Evolutionary conservation across 92 coral and sea anemone genomes (phyloP).

Genomic region (Paragorgia papillata): DNA sequence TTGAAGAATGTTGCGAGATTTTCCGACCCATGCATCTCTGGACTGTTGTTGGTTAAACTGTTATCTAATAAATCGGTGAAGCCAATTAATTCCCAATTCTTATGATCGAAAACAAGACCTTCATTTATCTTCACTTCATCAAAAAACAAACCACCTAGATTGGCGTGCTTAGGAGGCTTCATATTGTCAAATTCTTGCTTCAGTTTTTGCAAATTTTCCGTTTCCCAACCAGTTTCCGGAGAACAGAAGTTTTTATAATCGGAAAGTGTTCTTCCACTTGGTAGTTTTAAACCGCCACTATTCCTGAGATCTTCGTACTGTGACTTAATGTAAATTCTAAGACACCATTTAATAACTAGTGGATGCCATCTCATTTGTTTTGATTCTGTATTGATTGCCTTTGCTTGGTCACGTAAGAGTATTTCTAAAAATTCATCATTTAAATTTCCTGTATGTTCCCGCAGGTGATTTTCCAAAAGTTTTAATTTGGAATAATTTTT

Average conservation of each 20-base stretch:
- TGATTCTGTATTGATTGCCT: conserved; percentile 28
- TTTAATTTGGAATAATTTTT: conserved; percentile 29
- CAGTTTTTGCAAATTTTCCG: conserved; percentile 38
- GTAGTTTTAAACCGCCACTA: conserved; percentile 35
- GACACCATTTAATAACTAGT: conserved; percentile 40
- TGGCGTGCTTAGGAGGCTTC: conserved; percentile 51
- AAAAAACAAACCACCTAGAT: conserved; percentile 58
- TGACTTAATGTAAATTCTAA: conserved; percentile 29
- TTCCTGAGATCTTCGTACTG: conserved; percentile 31
- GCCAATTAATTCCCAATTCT: conserved; percentile 60
- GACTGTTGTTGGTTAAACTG: conserved; percentile 1
- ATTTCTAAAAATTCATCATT: conserved; percentile 38
- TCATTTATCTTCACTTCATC: conserved; percentile 61
- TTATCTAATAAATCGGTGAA: conserved; percentile 60
- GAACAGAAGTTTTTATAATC: conserved; percentile 57
- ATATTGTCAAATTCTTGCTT: conserved; percentile 44
- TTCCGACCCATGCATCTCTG: conserved; percentile 4
- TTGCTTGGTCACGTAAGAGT: conserved; percentile 34
- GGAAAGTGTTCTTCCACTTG: too few species aligned
- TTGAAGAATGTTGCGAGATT: conserved; percentile 40
- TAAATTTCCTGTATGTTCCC: too few species aligned
- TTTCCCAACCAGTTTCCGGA: conserved; percentile 61
- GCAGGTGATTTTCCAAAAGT: conserved; percentile 28
- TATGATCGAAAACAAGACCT: conserved; percentile 58
- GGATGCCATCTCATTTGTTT: conserved; percentile 51